Evolutionary conservation across 2,113 vertebrate genomes (phyloP).

Genomic region (Anser cygnoides): DNA sequence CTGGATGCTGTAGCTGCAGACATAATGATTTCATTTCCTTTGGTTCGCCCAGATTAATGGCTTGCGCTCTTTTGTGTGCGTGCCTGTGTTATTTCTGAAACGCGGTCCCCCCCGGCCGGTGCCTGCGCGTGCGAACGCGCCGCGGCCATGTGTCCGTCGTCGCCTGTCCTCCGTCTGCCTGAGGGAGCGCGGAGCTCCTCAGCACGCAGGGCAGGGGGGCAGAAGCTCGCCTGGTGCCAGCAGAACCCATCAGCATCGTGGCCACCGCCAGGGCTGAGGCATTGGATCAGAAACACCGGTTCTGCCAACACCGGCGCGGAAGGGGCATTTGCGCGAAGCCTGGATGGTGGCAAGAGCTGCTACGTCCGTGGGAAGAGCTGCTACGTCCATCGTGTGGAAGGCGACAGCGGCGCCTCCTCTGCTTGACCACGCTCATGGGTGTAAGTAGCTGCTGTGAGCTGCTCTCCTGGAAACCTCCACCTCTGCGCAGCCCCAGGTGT

Average conservation of each 20-base stretch:
- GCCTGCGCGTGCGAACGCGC: background rate
- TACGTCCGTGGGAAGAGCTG: accelerated
- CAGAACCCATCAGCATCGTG: no score
- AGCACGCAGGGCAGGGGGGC: background rate
- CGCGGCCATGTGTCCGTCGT: background rate
- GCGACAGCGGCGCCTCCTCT: background rate
- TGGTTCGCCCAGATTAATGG: conserved; percentile 77
- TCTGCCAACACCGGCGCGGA: background rate
- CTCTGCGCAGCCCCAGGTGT: background rate
- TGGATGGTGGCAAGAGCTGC: accelerated
- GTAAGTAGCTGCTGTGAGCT: background rate
- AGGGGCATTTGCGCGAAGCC: background rate
- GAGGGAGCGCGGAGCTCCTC: background rate
- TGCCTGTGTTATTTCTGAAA: conserved; percentile 58
- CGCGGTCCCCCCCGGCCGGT: background rate
- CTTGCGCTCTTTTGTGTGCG: conserved; percentile 64
- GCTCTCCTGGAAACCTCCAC: background rate
- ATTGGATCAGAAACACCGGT: background rate
- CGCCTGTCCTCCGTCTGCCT: background rate
- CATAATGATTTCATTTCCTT: conserved; percentile 86
- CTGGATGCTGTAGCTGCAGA: conserved; percentile 79
- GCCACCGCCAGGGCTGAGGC: background rate
- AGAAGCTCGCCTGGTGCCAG: background rate
- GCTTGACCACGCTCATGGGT: accelerated
- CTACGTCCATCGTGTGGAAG: background rate